Percentiles rank a stretch among this genome's conserved stretches.
Evolutionary conservation across 2,113 vertebrate species (phyloP).

Genomic region (Mesocricetus auratus): DNA sequence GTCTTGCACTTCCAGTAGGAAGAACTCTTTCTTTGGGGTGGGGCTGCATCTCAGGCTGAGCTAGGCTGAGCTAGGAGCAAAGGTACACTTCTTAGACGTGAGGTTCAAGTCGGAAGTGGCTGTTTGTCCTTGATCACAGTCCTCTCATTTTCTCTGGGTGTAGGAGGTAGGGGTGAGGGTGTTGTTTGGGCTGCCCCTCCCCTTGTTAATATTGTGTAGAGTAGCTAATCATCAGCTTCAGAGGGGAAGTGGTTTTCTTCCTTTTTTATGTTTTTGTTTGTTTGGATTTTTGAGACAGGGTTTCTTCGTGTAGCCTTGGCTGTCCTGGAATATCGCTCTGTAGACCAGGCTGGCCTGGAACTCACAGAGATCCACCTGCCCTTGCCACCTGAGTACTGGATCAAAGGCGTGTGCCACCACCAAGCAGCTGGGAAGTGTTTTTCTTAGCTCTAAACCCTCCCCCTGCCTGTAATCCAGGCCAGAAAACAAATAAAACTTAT

Average conservation of each 20-base stretch:
- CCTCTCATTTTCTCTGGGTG: background rate
- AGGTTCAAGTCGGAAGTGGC: background rate
- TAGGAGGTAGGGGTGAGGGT: background rate
- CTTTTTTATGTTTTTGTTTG: background rate
- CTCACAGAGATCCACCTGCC: background rate
- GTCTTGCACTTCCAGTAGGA: background rate
- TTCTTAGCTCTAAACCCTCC: background rate
- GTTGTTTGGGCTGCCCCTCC: background rate
- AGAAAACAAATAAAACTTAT: background rate
- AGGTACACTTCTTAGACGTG: background rate
- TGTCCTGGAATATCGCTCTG: background rate
- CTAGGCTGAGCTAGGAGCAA: background rate
- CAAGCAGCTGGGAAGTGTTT: background rate
- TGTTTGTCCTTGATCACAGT: background rate
- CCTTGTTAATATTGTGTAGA: background rate
- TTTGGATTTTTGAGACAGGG: background rate
- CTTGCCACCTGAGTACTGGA: background rate
- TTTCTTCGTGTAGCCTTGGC: background rate
- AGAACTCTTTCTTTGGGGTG: background rate
- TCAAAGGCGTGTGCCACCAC: background rate
- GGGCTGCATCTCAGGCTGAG: background rate
- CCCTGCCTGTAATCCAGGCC: background rate
- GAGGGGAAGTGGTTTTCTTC: background rate
- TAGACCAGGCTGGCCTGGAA: background rate
- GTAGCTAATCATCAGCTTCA: background rate